Percentiles rank a stretch among this genome's conserved stretches.
These are phyloP conservation scores for Carassius carassius DNA, from an alignment of 2,113 vertebrate species.

Conservation along the genomic window DNA sequence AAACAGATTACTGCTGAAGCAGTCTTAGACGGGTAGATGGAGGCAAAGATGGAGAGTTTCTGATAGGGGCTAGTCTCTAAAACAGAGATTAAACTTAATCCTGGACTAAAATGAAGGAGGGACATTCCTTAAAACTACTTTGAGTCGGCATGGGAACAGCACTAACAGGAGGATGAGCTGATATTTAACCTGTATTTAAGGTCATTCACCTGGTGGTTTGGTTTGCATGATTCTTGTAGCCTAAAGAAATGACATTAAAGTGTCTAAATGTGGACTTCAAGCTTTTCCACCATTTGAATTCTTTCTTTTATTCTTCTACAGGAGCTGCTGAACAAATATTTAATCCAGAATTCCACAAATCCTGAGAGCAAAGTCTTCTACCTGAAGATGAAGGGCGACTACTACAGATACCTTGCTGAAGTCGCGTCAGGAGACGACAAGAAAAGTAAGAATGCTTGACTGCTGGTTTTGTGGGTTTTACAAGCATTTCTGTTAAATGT, in stretches of 20 bases:
- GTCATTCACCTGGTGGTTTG: background rate
- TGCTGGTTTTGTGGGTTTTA: background rate
- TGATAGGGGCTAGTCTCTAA: background rate
- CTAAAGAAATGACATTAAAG: background rate
- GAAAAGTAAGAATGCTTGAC: constrained; percentile 71
- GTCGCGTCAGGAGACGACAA: constrained; percentile 85
- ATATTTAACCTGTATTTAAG: background rate
- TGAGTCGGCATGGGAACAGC: background rate
- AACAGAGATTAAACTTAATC: constrained; percentile 1
- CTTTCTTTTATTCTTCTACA: constrained; percentile 60
- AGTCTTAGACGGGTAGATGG: background rate
- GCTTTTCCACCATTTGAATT: background rate
- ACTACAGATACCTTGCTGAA: constrained; percentile 97
- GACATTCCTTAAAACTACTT: constrained; percentile 6
- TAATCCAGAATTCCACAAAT: constrained; percentile 86
- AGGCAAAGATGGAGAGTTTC: background rate
- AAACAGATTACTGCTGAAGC: constrained; percentile 48
- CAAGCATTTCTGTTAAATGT: background rate
- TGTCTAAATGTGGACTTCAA: background rate
- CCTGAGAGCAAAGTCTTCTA: constrained; percentile 96
- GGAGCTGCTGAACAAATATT: constrained; percentile 85
- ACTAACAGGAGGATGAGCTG: background rate
- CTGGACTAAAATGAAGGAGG: background rate
- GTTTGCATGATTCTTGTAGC: background rate
- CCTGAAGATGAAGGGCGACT: constrained; percentile 98